These are phyloP conservation scores for Meriones psammophilus DNA, from an alignment of 2,797 vertebrate species.

Conservation along the genomic window DNA sequence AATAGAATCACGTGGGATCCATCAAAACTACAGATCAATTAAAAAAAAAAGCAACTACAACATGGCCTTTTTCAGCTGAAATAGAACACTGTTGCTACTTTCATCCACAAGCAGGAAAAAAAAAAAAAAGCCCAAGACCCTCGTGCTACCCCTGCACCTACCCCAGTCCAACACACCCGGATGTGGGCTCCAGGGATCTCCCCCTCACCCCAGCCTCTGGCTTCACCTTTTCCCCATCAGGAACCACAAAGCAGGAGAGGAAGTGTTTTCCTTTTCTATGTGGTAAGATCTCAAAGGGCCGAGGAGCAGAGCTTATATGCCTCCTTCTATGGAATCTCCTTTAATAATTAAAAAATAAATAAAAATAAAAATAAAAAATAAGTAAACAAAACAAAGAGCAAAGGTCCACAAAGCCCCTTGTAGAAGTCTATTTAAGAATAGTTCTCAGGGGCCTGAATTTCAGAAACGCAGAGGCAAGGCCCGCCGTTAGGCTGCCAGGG, in stretches of 20 bases:
- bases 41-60: not conserved
- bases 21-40: slow-evolving; percentile 40
- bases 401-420: slow-evolving; percentile 88
- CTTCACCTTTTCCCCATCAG: slow-evolving; percentile 34
- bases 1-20: not conserved
- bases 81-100: not conserved
- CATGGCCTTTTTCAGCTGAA: not conserved
- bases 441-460: slow-evolving; percentile 25
- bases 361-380: slow-evolving; percentile 62
- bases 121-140: not conserved
- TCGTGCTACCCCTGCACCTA: rapidly evolving
- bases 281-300: slow-evolving; percentile 68
- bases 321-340: slow-evolving; percentile 19
- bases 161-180: not conserved
- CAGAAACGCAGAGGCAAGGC: not conserved
- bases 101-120: not conserved
- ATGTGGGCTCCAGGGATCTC: not conserved
- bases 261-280: slow-evolving; percentile 13
- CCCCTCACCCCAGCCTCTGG: not conserved
- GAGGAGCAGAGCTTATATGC: not conserved
- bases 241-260: not conserved
- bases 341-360: slow-evolving; percentile 75
- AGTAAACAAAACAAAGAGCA: slow-evolving; percentile 67
- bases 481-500: not conserved
- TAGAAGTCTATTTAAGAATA: slow-evolving; percentile 86